A percentile compares a stretch with the other conserved stretches of the same genome.
phyloP scores from a whole-genome alignment of 2,113 vertebrate species.

The zebrafish (Danio rerio) region DNA sequence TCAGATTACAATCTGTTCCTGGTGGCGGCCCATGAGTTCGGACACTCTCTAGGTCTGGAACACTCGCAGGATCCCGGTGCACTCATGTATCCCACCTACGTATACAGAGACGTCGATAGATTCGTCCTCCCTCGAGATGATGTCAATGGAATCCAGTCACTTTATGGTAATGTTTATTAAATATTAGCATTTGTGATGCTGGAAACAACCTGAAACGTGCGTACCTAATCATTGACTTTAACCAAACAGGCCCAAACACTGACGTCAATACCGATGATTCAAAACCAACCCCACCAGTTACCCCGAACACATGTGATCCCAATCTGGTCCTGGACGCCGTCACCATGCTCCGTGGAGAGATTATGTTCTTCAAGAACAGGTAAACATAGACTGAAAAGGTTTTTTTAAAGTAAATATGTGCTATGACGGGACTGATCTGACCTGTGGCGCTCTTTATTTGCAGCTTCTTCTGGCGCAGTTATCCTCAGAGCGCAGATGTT shows the following conservation, averaged over 20 bases:
- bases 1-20: conserved; percentile 87
- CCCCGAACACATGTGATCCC: conserved; percentile 83
- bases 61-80: conserved; percentile 88
- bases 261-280: conserved; percentile 60
- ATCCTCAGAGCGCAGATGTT: conserved; percentile 53
- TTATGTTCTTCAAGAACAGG: conserved; percentile 89
- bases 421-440: neutral
- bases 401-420: neutral
- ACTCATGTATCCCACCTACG: conserved; percentile 88
- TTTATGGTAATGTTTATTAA: conserved; percentile 83
- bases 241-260: conserved; percentile 63
- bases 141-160: conserved; percentile 87
- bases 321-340: conserved; percentile 84
- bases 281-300: conserved; percentile 68
- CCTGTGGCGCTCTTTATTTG: neutral
- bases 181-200: neutral
- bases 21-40: conserved; percentile 93
- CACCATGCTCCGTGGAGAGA: conserved; percentile 84
- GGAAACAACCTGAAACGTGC: neutral
- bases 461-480: conserved; percentile 88
- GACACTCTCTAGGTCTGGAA: conserved; percentile 88
- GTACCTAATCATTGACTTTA: neutral
- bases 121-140: conserved; percentile 87
- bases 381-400: conserved; percentile 63
- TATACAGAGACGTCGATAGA: conserved; percentile 74